phyloP scores from a whole-genome alignment of 2,888 invertebrate genomes.

The Hydraecia micacea region DNA sequence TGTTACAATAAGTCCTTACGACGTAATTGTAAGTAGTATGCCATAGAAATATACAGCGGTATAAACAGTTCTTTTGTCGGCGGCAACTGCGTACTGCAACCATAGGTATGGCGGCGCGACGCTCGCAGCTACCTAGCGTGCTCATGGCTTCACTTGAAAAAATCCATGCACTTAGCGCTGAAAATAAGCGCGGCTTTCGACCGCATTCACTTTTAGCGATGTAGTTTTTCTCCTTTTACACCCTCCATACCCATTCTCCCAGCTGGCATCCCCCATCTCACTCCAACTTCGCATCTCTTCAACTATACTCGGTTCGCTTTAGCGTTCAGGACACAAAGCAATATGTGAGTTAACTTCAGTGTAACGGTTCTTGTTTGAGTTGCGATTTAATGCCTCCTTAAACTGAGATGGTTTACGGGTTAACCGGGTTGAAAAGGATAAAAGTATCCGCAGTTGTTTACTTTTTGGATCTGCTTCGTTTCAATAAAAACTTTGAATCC shows the following conservation, averaged over 20 bases:
- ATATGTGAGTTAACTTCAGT: slow-evolving; percentile 90
- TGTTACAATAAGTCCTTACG: slow-evolving; percentile 23
- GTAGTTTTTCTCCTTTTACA: slow-evolving; percentile 90
- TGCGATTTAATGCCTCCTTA: slow-evolving; percentile 91
- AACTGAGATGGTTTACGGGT: slow-evolving; percentile 90
- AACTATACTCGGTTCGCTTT: slow-evolving; percentile 84
- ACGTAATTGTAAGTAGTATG: slow-evolving; percentile 47
- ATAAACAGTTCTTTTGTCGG: slow-evolving; percentile 61
- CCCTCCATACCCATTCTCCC: slow-evolving; percentile 88
- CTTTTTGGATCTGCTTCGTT: slow-evolving; percentile 83
- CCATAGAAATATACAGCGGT: slow-evolving; percentile 45
- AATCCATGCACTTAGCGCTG: slow-evolving; percentile 90
- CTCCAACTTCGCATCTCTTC: slow-evolving; percentile 81
- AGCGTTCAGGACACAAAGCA: slow-evolving; percentile 90
- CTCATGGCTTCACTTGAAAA: slow-evolving; percentile 88
- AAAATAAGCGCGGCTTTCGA: slow-evolving; percentile 90
- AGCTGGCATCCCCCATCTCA: slow-evolving; percentile 83
- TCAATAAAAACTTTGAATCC: slow-evolving; percentile 87
- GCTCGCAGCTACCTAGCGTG: slow-evolving; percentile 67
- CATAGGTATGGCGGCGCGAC: slow-evolving; percentile 51
- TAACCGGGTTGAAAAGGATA: slow-evolving; percentile 88
- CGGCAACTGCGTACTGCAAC: slow-evolving; percentile 37
- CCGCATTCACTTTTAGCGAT: slow-evolving; percentile 91
- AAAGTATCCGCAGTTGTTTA: slow-evolving; percentile 87
- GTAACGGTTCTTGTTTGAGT: slow-evolving; percentile 90